Evolutionary conservation across 2,888 invertebrate species (phyloP), one percentile per base, ranked within the genome.

Genomic region (Callyntrura sp.): DNA sequence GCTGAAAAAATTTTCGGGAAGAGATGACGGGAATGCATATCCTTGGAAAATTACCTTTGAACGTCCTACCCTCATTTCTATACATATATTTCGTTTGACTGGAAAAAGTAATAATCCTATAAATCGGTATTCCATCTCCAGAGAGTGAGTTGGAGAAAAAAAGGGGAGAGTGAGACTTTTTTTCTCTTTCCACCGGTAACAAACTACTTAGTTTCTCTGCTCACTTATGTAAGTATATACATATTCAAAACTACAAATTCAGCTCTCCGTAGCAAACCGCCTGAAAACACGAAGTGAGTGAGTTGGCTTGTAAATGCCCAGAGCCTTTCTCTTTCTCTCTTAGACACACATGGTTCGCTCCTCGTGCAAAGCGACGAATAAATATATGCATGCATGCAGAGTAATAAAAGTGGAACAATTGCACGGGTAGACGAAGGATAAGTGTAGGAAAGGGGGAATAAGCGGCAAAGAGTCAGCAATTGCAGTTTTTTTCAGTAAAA

Each of bases 1-100:
- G 81, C 83, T 88, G 82, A 76, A 57, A 48, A 83, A 88, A 28
- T 88, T 87, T 84, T 60, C 23, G 17, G 35, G 35, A 57, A 76
- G 88, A 86, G 68, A 83, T 83, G 83, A 88, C 65, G 83, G 48
- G 76, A 88, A 88, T 83, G 76, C 88, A 76, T 78, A 83, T 83
- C 76, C 73, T 83, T 88, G 60, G 73, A 88, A 88, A 82, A 82
- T 76, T 85, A 85, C 84, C 84, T 76, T 85, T 62, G 62, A 28
- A 85, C 78, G 45, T 45, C 25, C 43, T 62, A 76, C 62, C 76
- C 48, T 78, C 62, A 65, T 60, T 73, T 73, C 12, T 83, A 83
- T 70, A 70, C 35, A 6, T 81, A 57, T 84, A 48, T 51, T 68
- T 84, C 14, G 62, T 51, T 68, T 43, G 48, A 84, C 57, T 45